Base-by-base conservation (phyloP, 2,888 invertebrate species). In the Torymus tubicola region DNA sequence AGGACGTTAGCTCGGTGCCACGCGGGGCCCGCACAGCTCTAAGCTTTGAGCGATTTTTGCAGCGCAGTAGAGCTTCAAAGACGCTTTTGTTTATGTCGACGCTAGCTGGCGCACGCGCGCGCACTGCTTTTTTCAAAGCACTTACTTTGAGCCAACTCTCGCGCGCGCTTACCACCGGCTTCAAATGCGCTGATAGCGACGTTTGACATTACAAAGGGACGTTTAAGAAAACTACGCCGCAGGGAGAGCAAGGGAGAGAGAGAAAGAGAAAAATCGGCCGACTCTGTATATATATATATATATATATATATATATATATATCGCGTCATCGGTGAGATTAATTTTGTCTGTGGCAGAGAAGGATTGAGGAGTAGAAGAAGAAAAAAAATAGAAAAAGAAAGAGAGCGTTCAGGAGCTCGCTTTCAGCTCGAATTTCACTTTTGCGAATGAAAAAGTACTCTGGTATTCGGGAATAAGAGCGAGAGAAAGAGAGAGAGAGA, bases 41-140 rank as follows among this genome's bases (percentile, higher is more conserved):
- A n/a, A 71, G 65, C 69, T 81, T 81, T 78, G 77, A 77, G 81
- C 73, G 69, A 81, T 77, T 81, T 81, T 81, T 21, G 63, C 55
- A 50, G 64, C 67, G 60, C 11, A 61, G 18, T 70, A 70, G 18
- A 70, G 76, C 13, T 61, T 21, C 8, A 58, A 18, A 42, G 61
- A 31, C 42, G 79, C 69, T 75, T 71, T 75, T 74, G 74, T 76
- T 76, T 80, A 77, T 65, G 71, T 58, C 68, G 57, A 13, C 42
- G 42, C 42, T 4, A 42, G 42, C 42, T 42, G 42, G 42, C 42
- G 42, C 31, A 31, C 31, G 31, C 31, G 31, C 31, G 31, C 42
- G 42, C 21, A 14, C 52, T 42, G 42, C 42, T 42, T 42, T 42
- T 42, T 42, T 52, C 21, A 18, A 58, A 60, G 53, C 68, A 76